A percentile compares a stretch with the other conserved stretches of the same genome.
These are phyloP conservation scores for Porites divaricata DNA, from an alignment of 92 coral and sea anemone species.

Conservation along the genomic window DNA sequence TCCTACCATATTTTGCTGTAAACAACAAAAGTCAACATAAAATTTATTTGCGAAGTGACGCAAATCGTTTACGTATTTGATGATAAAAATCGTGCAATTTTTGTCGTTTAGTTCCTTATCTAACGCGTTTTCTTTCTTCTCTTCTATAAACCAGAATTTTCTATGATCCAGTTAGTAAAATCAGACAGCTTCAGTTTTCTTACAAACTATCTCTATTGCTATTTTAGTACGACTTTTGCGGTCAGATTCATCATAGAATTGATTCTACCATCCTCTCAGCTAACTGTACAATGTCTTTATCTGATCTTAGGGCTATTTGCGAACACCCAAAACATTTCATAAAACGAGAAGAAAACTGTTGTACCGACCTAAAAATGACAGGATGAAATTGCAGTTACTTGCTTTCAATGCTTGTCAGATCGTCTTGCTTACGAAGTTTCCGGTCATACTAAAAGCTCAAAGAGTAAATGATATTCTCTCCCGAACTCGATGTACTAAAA, in stretches of 20 bases:
- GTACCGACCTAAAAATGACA: not conserved
- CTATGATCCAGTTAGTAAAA: not conserved
- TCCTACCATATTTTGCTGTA: conserved; percentile 15
- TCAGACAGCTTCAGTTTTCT: no score
- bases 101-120: not conserved
- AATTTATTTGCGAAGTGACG: conserved; percentile 21
- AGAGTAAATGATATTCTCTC: not conserved
- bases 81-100: conserved; percentile 10
- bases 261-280: no score
- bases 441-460: not conserved
- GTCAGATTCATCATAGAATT: not conserved
- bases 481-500: not conserved
- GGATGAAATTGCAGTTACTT: no score
- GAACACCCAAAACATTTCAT: not conserved
- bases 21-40: conserved; percentile 7
- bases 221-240: not conserved
- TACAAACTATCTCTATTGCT: not conserved
- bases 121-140: not conserved
- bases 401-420: no score
- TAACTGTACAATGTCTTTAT: not conserved
- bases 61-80: not conserved
- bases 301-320: conserved; percentile 5
- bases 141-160: not conserved
- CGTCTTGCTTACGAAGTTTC: no score
- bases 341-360: not conserved